Evolutionary conservation across 1,140 invertebrate species (phyloP).

Genomic region (Argopecten irradians): DNA sequence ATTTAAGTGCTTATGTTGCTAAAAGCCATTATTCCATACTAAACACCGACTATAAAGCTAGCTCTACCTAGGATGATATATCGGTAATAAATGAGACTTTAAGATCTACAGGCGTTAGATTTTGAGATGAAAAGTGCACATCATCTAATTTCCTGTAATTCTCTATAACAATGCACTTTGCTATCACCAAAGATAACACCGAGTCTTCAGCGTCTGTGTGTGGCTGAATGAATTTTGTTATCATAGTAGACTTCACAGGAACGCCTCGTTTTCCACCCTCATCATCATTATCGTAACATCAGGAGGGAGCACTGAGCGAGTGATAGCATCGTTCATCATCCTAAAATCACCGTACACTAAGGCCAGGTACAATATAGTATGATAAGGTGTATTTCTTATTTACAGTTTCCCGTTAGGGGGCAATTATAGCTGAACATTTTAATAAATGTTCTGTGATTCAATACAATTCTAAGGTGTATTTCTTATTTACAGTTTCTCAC

Average conservation of each 20-base stretch:
- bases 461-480: no score
- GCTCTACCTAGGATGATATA: not conserved
- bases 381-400: not conserved
- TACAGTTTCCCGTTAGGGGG: not conserved
- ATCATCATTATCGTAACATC: conserved; percentile 16
- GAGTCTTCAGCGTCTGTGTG: not conserved
- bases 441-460: no score
- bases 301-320: not conserved
- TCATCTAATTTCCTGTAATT: not conserved
- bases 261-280: not conserved
- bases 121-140: not conserved
- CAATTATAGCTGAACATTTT: no score
- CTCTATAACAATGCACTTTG: not conserved
- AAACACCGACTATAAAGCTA: not conserved
- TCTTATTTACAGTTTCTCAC: no score
- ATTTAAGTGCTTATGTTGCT: not conserved
- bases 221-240: not conserved
- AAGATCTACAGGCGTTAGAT: not conserved
- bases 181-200: not conserved
- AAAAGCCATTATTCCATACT: not conserved
- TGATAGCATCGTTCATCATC: not conserved
- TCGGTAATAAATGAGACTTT: not conserved
- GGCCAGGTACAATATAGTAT: not conserved
- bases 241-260: not conserved
- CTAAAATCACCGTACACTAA: not conserved